A percentile compares a stretch with the other conserved stretches of the same genome.
These are phyloP conservation scores for Gymnopithys bicolor DNA, from an alignment of 2,797 vertebrate genomes.

Conservation along the genomic window DNA sequence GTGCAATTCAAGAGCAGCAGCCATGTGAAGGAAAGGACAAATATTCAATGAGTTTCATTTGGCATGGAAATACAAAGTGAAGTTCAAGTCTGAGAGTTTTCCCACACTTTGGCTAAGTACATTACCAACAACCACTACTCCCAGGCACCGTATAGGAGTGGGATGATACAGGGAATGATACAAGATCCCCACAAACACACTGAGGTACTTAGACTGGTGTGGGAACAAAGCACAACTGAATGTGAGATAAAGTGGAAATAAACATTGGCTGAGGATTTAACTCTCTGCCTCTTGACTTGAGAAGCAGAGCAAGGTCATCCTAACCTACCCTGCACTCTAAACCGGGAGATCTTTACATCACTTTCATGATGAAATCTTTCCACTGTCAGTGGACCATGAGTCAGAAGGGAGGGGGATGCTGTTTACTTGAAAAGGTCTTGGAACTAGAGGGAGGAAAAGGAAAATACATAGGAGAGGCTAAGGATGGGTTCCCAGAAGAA, in stretches of 20 bases:
- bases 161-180: not conserved
- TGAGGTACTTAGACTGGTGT: not conserved
- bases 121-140: constrained; percentile 22
- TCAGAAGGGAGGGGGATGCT: constrained; percentile 17
- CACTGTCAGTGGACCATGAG: not conserved
- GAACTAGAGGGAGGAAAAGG: not conserved
- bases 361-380: constrained; percentile 13
- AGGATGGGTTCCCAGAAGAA: not conserved
- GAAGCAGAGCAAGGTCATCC: not conserved
- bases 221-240: not conserved
- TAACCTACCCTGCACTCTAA: not conserved
- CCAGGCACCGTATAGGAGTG: rapidly evolving
- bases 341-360: not conserved
- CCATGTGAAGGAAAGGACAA: constrained; percentile 59
- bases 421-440: constrained; percentile 24
- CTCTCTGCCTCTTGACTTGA: not conserved
- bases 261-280: not conserved
- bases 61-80: constrained; percentile 42
- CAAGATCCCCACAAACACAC: not conserved
- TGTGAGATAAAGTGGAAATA: not conserved
- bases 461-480: not conserved
- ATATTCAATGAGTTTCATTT: constrained; percentile 53
- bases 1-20: constrained; percentile 54
- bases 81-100: constrained; percentile 57
- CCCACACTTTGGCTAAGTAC: constrained; percentile 51